Evolutionary conservation across 2,797 vertebrate genomes (phyloP), one percentile per base, ranked within the genome.

Genomic region (Pangasius krempfi): DNA sequence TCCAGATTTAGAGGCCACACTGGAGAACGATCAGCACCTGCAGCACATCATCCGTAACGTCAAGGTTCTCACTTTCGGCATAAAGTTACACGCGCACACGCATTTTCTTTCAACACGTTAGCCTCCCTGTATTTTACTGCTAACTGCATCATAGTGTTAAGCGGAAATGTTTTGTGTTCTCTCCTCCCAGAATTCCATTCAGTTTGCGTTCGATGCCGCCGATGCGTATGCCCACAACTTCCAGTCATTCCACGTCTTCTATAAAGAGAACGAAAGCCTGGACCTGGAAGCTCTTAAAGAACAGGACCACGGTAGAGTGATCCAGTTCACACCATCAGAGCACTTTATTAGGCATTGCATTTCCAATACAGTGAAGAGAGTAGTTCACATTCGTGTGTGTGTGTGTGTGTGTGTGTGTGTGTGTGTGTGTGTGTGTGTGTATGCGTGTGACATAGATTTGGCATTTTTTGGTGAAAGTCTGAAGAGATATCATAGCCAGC

Each of bases 211-310:
- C 91, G 92, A 95, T 22, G 91, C 95, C 54, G 97, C 97, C 7
- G 93, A 87, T 44, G 86, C 93, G 8, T 98, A 97, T 50, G 94
- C 95, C 33, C 50, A 91, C 20, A 96, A 94, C 0, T 97, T 97
- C 93, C 96, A 97, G 92, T 94, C 54, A 37, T 97, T 97, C 92
- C 94, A 92, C 9, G 58, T 92, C 66, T 96, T 96, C 93, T 97
- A 96, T 91, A 96, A 93, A 88, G 96, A 97, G 91, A 98, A 98
- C 78, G 94, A 97, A 94, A 95, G 93, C 89, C 93, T 97, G 89
- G 96, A 98, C 93, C 92, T 97, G 87, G 90, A 95, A 52, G 93
- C 87, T 25, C 88, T 98, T 79, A 95, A 90, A 89, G 90, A 95
- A 87, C 91, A 96, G 73, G 96, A 98, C 76, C 96, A 96, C 68